Evolutionary conservation across 2,113 vertebrate genomes (phyloP), one percentile per base, ranked within the genome.

Genomic region (Glaucidium brasilianum): DNA sequence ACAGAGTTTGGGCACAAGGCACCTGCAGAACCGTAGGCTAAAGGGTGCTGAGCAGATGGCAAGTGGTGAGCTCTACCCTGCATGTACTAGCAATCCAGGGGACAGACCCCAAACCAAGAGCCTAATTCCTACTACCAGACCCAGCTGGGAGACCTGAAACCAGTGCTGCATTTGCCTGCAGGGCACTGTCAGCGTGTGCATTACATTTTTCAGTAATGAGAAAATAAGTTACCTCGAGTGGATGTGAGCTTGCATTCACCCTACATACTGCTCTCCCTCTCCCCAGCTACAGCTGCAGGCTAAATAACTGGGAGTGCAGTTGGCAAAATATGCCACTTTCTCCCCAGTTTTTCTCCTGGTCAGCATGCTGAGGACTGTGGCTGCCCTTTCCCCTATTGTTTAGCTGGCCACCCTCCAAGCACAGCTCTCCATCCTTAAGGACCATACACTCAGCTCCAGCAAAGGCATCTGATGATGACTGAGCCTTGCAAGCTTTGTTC

Each of bases 111-210:
- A 79, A 39, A 72, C 30, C 22, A 29, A 58, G 73, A 53, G 43
- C 15, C 27, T n/a, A 34, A 27, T 53, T 69, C 37, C 41, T 62
- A 21, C 68, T 84, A 55, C 9, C 35, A 77, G 39, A 45, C 64
- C 53, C 0, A 1, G 1, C 1, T 0, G 10, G 43, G 20, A 63
- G 16, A 75, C 6, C 32, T 7, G 3, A 37, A 43, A 52, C 21
- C 56, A 77, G 30, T 0, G 5, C 62, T 80, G 16, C 18, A 5
- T 59, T 75, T 34, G 21, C 35, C 60, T 27, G 22, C 11, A 8
- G 66, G 56, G 47, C 47, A 37, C 29, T 47, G 58, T 39, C 49
- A 39, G 7, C 3, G 0, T 22, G 16, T 21, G 15, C 47, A 21
- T 25, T 21, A 4, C n/a, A 4, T 29, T 63, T 62, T 29, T 59